A percentile compares a stretch with the other conserved stretches of the same genome.
Evolutionary conservation across 2,113 vertebrate genomes (phyloP).

Genomic region (Phalacrocorax carbo): DNA sequence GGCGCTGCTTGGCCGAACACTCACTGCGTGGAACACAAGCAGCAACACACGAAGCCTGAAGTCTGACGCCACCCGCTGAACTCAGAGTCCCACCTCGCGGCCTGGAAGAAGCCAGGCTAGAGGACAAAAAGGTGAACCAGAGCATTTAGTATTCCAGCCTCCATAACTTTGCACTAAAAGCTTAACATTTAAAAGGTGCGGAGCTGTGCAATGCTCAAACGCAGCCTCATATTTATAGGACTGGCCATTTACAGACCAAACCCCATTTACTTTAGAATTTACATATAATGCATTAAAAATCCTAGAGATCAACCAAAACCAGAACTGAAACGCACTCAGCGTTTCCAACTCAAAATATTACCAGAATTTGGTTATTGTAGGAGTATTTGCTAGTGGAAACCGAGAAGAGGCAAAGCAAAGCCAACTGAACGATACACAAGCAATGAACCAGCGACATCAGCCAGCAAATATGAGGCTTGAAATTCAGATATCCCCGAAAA

Average conservation of each 20-base stretch:
- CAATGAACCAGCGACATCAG: background rate
- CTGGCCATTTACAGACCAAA: background rate
- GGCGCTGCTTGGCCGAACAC: background rate
- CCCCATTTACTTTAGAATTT: background rate
- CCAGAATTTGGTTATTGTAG: background rate
- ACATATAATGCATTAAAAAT: background rate
- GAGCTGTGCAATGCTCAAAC: rapidly evolving
- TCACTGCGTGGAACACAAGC: background rate
- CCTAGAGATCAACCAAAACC: background rate
- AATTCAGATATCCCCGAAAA: background rate
- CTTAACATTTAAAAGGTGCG: too few relatives aligned
- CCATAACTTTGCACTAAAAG: rapidly evolving
- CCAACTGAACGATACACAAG: background rate
- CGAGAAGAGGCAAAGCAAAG: background rate
- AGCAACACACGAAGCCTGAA: background rate
- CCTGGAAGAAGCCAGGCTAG: background rate
- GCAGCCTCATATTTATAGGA: rapidly evolving
- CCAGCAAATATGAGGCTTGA: background rate
- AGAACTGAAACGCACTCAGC: background rate
- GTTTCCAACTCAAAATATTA: background rate
- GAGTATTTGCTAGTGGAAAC: background rate
- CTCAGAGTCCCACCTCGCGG: rapidly evolving
- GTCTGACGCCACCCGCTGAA: background rate
- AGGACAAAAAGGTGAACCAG: background rate
- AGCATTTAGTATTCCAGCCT: background rate